Evolutionary conservation across 2,113 vertebrate species (phyloP).

Genomic region (Dolichallabes microphthalmus): DNA sequence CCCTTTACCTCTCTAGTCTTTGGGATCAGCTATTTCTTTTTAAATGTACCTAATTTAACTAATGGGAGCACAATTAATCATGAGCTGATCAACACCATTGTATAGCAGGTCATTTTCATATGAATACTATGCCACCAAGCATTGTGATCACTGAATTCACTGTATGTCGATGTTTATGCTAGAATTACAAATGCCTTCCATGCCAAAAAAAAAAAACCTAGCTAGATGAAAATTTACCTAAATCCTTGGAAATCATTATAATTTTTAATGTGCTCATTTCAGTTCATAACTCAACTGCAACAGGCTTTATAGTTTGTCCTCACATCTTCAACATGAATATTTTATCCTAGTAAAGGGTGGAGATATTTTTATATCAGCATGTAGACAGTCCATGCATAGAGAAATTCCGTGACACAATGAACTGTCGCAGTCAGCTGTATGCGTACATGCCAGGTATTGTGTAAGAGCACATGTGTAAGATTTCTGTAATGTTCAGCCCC

Average conservation of each 20-base stretch:
- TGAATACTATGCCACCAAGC: not conserved
- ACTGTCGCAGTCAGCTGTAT: constrained; percentile 17
- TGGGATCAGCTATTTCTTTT: not conserved
- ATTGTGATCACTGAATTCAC: not conserved
- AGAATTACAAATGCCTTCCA: not conserved
- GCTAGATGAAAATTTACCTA: not conserved
- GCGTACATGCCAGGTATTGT: not conserved
- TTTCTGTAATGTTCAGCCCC: not conserved
- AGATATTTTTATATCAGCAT: not conserved
- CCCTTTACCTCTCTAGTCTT: not conserved
- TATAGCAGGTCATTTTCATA: not conserved
- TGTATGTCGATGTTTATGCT: not conserved
- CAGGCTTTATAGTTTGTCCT: not conserved
- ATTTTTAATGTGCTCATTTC: not conserved
- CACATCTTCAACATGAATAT: not conserved
- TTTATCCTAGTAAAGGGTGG: not conserved
- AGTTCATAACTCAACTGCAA: not conserved
- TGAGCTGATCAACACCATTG: not conserved
- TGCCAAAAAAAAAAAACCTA: not conserved
- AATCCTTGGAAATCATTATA: not conserved
- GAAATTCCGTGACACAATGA: not conserved
- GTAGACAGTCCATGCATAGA: not conserved
- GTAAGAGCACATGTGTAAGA: not conserved
- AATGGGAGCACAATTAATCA: not conserved
- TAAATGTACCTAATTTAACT: not conserved